Percentiles rank a stretch among this genome's conserved stretches.
Conservation (phyloP, 2,888 invertebrate species). For the Linnaemya vulpina region DNA sequence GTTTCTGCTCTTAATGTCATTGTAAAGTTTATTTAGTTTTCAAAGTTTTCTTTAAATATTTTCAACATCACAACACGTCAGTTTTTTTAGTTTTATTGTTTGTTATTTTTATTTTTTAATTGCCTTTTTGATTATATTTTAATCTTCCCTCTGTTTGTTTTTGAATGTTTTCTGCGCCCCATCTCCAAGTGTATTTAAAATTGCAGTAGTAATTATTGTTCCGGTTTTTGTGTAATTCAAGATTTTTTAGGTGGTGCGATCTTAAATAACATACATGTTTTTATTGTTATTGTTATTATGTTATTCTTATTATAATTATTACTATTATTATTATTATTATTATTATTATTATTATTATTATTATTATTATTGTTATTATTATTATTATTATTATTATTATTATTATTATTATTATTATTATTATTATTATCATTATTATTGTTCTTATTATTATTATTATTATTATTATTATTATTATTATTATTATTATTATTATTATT, state of each 20-base stretch:
- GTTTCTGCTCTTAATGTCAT: slow-evolving; percentile 46
- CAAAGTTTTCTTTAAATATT: slow-evolving; percentile 69
- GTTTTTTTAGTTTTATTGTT: slow-evolving; percentile 56
- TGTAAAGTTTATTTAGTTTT: slow-evolving; percentile 70
- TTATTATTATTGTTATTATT: slow-evolving; percentile 45
- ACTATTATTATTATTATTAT: slow-evolving; percentile 42
- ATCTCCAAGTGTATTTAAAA: slow-evolving; percentile 78
- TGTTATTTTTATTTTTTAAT: slow-evolving; percentile 56
- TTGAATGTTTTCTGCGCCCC: slow-evolving; percentile 78
- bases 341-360: slow-evolving; percentile 36
- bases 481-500: slow-evolving; percentile 38
- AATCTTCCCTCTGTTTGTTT: slow-evolving; percentile 53
- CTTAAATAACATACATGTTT: slow-evolving; percentile 36
- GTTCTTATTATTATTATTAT: slow-evolving; percentile 40
- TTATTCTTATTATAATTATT: slow-evolving; percentile 14
- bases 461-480: slow-evolving; percentile 40
- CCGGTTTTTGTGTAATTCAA: slow-evolving; percentile 56
- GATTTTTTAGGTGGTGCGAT: slow-evolving; percentile 62
- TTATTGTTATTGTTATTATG: slow-evolving; percentile 52
- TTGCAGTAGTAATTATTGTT: slow-evolving; percentile 45
- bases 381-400: slow-evolving; percentile 36
- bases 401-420: slow-evolving; percentile 42
- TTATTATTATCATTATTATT: slow-evolving; percentile 39
- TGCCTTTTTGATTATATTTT: slow-evolving; percentile 71
- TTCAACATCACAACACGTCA: slow-evolving; percentile 74